Base-by-base conservation (phyloP, 92 coral and sea anemone species). In the Parazoanthus darwini region DNA sequence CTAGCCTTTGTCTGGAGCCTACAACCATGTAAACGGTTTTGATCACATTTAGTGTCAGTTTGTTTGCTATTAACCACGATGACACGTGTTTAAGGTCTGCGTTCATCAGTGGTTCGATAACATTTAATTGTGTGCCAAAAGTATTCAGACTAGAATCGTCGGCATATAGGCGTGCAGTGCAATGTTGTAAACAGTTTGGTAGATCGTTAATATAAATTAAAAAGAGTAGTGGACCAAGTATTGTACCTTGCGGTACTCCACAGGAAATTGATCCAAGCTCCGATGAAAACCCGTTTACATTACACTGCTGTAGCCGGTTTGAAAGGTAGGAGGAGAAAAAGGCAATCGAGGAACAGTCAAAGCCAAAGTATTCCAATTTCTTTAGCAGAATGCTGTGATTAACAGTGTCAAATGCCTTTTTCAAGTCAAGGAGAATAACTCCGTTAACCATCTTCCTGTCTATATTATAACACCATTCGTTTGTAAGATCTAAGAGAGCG, bases 51-150 rank as follows among this genome's bases (percentile, higher is more conserved):
- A 90, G 74, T 35, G 90, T 90, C 74, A 90, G 90, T 79, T 87
- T 90, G 79, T 90, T 90, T n/a, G 92, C 88, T 48, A 58, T 42
- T 13, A 81, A 81, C 91, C 91, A 91, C n/a, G 81, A 74, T 9
- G 78, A 73, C 35, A 90, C 77, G 71, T 81, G 78, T 29, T 87
- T 42, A 25, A 86, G 65, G 75, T 90, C 92, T 0, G 42, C 26
- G 71, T 85, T 50, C 50, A 44, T 44, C 50, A 44, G 50, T 44
- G 50, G 50, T 44, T 44, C 50, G 2, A 44, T 44, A 44, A 77
- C 78, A 43, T 74, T 75, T 36, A 90, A 86, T 22, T 74, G 67
- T 33, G 77, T 77, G 36, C 89, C 81, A 0, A 88, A 90, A 46
- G 66, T 77, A 63, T 86, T 86, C 70, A 90, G 67, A 79, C 78